A percentile compares a stretch with the other conserved stretches of the same genome.
Conservation (phyloP, 2,113 vertebrate genomes). For the Eupsittula cactorum region DNA sequence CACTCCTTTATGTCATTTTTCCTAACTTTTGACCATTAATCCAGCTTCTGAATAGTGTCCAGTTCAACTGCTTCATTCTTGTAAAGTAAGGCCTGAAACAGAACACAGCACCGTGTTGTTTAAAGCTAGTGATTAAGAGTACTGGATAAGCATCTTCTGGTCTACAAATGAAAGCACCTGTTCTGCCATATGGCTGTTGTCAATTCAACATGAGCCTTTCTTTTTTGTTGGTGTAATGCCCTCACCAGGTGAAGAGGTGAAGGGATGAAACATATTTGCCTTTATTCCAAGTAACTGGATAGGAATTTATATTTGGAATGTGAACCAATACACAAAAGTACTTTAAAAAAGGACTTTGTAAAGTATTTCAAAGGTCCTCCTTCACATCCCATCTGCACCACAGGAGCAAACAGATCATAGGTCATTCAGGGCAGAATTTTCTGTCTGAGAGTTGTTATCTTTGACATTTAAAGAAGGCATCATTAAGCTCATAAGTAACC, state of each 20-base stretch:
- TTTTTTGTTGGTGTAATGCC: background rate
- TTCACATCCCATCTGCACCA: background rate
- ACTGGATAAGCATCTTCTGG: background rate
- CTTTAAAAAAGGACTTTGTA: background rate
- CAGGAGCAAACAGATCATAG: background rate
- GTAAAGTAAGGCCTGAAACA: background rate
- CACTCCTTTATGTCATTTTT: background rate
- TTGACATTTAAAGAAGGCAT: background rate
- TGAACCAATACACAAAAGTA: background rate
- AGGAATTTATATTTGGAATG: constrained; percentile 28
- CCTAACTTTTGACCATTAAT: background rate
- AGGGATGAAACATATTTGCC: background rate
- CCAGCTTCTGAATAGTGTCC: background rate
- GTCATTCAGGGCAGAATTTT: background rate
- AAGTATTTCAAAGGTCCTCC: background rate
- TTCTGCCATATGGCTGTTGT: background rate
- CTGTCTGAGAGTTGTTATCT: background rate
- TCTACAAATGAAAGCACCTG: background rate
- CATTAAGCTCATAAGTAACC: background rate
- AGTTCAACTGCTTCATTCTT: background rate
- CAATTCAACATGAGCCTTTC: background rate
- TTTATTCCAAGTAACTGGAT: background rate
- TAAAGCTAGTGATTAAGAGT: background rate
- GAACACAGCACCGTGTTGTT: background rate
- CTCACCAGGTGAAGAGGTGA: constrained; percentile 35